These are phyloP conservation scores for Gobionotothen gibberifrons DNA, from an alignment of 2,797 vertebrate genomes.

Conservation along the genomic window DNA sequence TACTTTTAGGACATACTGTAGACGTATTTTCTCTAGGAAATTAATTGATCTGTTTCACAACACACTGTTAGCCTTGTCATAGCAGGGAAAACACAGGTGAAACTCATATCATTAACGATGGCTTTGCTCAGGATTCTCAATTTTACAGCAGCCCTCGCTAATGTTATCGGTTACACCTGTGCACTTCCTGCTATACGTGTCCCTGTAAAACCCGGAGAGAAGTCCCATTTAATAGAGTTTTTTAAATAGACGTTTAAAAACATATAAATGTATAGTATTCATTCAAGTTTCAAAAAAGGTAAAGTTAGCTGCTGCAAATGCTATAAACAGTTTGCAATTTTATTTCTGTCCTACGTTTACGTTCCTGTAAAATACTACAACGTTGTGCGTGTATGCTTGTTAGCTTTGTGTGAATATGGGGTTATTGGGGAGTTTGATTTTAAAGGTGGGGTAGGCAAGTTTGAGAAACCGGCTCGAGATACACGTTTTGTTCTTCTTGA, in stretches of 20 bases:
- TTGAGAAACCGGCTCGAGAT: no score
- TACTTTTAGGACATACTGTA: no score
- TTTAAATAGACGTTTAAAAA: background rate
- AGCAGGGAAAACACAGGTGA: no score
- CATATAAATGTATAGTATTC: background rate
- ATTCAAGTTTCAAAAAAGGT: slow-evolving; percentile 11
- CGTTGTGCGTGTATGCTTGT: slow-evolving; percentile 1
- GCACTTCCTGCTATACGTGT: no score
- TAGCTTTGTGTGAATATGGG: background rate
- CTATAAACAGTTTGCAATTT: slow-evolving; percentile 6
- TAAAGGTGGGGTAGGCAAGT: no score
- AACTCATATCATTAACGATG: no score
- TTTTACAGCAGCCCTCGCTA: no score
- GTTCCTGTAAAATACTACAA: slow-evolving; percentile 7
- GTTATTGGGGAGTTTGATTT: slow-evolving; percentile 32
- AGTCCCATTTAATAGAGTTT: background rate
- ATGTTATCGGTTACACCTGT: no score
- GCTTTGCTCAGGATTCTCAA: background rate
- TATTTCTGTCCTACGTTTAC: background rate
- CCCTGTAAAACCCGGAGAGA: slow-evolving; percentile 33
- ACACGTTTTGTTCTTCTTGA: no score
- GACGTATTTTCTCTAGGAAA: no score
- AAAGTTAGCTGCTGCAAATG: background rate
- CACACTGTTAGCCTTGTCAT: no score
- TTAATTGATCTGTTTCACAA: no score